Evolutionary conservation across 2,888 invertebrate genomes (phyloP), one percentile per base, ranked within the genome.

Genomic region (Hybos culiciformis): DNA sequence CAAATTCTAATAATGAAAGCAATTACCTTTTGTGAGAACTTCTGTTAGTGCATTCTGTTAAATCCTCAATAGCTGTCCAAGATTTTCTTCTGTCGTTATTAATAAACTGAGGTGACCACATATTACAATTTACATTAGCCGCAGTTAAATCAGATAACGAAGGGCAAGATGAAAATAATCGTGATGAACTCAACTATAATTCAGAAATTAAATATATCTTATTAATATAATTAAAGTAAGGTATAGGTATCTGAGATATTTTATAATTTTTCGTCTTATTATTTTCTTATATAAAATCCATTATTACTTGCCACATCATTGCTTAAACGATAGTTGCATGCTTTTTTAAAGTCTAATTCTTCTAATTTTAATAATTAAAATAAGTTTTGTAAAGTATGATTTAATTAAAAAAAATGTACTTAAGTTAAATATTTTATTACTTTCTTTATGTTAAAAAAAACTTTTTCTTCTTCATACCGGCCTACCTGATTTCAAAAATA

Each of bases 21-120:
- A n/a, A n/a, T 48, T 63, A 74, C 73, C 72, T 74, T 53, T 73
- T 66, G 55, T 74, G 73, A 18, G 72, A 70, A 37, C 70, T 68
- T 54, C 73, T 73, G 46, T 63, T 63, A 50, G 72, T 71, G 53
- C 70, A 69, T 47, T 71, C 72, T 9, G 70, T 72, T 40, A 74
- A 67, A 57, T 80, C 80, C 60, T 87, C 87, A 45, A 85, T 70
- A n/a, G 85, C 86, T 5, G 87, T 85, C 88, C 88, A 88, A 50
- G 87, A 87, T 60, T 85, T 78, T 52, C 88, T 71, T 3, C 83
- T 70, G 47, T 66, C 65, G 8, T 60, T 55, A 50, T 63, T 61
- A 43, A 62, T 52, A 18, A 63, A 53, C 42, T 62, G 64, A 18
- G 60, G 55, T 26, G 62, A 58, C 65, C 66, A 67, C 53, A 63